A percentile compares a stretch with the other conserved stretches of the same genome.
Conservation (phyloP, 1,140 invertebrate genomes). For the Drosophila watanabei region DNA sequence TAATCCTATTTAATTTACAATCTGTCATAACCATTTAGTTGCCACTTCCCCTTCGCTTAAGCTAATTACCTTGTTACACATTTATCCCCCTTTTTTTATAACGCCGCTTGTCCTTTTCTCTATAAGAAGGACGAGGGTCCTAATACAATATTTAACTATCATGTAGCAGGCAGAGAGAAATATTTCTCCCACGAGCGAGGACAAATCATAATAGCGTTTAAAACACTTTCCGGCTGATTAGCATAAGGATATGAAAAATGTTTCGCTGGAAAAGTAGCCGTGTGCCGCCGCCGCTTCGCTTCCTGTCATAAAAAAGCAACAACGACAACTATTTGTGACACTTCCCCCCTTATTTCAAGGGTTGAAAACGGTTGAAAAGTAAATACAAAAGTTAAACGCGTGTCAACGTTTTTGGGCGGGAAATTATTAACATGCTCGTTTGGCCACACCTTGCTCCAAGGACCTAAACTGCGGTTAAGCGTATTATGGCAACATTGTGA, state of each 20-base stretch:
- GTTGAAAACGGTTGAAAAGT: slow-evolving; percentile 42
- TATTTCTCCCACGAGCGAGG: slow-evolving; percentile 39
- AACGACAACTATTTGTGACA: slow-evolving; percentile 41
- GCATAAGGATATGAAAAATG: slow-evolving; percentile 73
- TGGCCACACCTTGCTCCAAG: slow-evolving; percentile 14
- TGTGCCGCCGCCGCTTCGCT: slow-evolving; percentile 48
- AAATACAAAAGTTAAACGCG: slow-evolving; percentile 49
- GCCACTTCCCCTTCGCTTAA: slow-evolving; percentile 12
- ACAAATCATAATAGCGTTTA: slow-evolving; percentile 37
- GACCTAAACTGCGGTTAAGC: slow-evolving; percentile 62
- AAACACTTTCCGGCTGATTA: slow-evolving; percentile 60
- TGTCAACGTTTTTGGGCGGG: slow-evolving; percentile 60
- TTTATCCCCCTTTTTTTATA: slow-evolving; percentile 34
- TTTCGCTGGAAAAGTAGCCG: slow-evolving; percentile 58
- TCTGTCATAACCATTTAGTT: slow-evolving; percentile 33
- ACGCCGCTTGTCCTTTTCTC: slow-evolving; percentile 40
- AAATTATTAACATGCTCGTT: slow-evolving; percentile 62
- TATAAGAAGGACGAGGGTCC: slow-evolving; percentile 4
- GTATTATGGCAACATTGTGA: slow-evolving; percentile 76
- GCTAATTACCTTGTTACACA: slow-evolving; percentile 50
- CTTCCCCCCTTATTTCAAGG: slow-evolving; percentile 29
- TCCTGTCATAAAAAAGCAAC: slow-evolving; percentile 73
- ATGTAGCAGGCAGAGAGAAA: slow-evolving; percentile 24
- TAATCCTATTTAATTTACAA: slow-evolving; percentile 14
- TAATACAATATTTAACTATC: slow-evolving; percentile 56